Base-by-base conservation (phyloP, 2,797 vertebrate species). In the Gymnothorax reevesii region DNA sequence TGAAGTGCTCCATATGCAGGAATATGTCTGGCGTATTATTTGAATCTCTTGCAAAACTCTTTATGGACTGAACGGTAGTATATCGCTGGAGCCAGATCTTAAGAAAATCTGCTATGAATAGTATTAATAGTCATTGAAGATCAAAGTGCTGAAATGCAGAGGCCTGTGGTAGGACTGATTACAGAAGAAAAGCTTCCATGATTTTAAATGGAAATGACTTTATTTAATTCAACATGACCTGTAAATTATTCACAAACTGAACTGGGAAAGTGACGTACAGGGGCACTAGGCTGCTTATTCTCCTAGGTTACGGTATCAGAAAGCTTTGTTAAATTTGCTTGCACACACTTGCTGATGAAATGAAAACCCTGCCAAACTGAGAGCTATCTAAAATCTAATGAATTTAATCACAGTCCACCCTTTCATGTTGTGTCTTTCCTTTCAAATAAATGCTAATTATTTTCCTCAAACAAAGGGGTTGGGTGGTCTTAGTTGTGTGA, bases 371-470 rank as follows among this genome's bases (percentile, higher is more conserved):
- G 15, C 27, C 73, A 20, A 5, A 49, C 33, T 77, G n/a, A 42
- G 20, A 83, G 82, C 82, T 62, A 33, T 83, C 83, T 62, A 64
- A 4, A 60, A 60, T 49, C 33, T 62, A 49, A 73, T 73, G 12
- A 13, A 83, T 59, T 83, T 25, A 62, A 62, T 64, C 83, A 84
- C 6, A 15, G 12, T 42, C 2, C 25, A 64, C 5, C 57, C 82
- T 62, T 33, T 62, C 22, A 60, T 62, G 57, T 62, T 64, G 57
- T 42, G 22, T 62, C 57, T 49, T 84, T 42, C 75, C 75, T 79
- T 79, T 55, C 52, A 79, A 49, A 79, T 54, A 75, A 54, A 79
- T n/a, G 75, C 75, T 22, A 79, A 79, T n/a, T 49, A 79, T 79
- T 20, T 54, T 49, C 17, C 52, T 55, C 13, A 79, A 15, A 20